Percentiles rank a stretch among this genome's conserved stretches.
Conservation (phyloP, 2,888 invertebrate species). For the Ichneumon xanthorius region DNA sequence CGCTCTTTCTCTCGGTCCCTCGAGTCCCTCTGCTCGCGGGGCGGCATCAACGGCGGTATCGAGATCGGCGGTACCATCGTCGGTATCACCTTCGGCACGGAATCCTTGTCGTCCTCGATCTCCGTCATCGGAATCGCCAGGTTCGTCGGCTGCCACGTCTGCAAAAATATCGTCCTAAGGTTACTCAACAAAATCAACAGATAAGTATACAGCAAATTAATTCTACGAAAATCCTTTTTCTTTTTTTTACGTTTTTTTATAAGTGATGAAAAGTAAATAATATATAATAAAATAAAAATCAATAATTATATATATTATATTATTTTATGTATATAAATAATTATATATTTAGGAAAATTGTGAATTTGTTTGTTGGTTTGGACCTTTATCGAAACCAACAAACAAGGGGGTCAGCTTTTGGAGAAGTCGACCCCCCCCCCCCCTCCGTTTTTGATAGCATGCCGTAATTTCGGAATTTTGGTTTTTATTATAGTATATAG, state of each 20-base stretch:
- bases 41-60: slow-evolving; percentile 81
- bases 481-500: too few relatives aligned
- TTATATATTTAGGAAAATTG: too few relatives aligned
- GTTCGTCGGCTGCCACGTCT: slow-evolving; percentile 84
- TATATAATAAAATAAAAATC: too few relatives aligned
- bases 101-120: slow-evolving; percentile 79
- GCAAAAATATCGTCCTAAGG: slow-evolving; percentile 49
- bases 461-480: too few relatives aligned
- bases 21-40: slow-evolving; percentile 79
- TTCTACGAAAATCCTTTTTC: slow-evolving; percentile 36
- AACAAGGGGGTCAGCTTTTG: too few relatives aligned
- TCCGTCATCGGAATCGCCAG: slow-evolving; percentile 82
- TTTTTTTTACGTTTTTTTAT: background rate
- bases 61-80: slow-evolving; percentile 83
- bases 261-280: too few relatives aligned
- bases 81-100: slow-evolving; percentile 82
- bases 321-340: too few relatives aligned
- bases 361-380: too few relatives aligned
- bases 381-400: too few relatives aligned
- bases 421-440: too few relatives aligned
- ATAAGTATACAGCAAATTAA: slow-evolving; percentile 43
- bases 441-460: too few relatives aligned
- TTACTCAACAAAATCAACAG: slow-evolving; percentile 6
- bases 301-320: too few relatives aligned
- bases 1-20: slow-evolving; percentile 86